Base-by-base conservation (phyloP, 2,113 vertebrate genomes). In the Calypte anna region DNA sequence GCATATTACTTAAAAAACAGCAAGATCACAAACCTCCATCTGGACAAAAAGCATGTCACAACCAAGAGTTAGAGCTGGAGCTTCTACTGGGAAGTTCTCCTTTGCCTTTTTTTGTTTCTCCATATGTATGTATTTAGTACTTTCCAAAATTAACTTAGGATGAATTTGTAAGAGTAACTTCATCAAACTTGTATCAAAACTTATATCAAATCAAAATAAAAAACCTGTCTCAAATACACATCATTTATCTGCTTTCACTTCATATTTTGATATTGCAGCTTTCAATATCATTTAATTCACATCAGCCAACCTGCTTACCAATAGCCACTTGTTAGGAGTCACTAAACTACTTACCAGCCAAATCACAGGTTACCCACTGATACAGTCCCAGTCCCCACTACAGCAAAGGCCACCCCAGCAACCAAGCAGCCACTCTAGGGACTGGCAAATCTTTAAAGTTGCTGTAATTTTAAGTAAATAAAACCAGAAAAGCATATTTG, bases 51-150 rank as follows among this genome's bases (percentile, higher is more conserved):
- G 12, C 22, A 87, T 10, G 33, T 48, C 46, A 51, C 36, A 90
- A 92, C 57, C 81, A 83, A 80, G 82, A 79, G 6, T 17, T 91
- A 92, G 69, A 92, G 83, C 91, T 94, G 73, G 80, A 93, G 50
- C 44, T 81, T 61, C 59, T 38, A 27, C 25, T 62, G 24, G 10
- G 46, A 62, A 79, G 70, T n/a, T 84, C 62, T 86, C 36, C 24
- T 59, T 61, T 7, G 5, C 50, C 59, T 72, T 53, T 86, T 48
- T 67, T 10, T 63, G 5, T 10, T 63, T 43, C 55, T 59, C 30
- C 19, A 22, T 31, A 21, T 28, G 8, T 24, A 50, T 23, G 57
- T 28, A 76, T 38, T 64, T 36, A 76, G 46, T 21, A 66, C 54
- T 87, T 91, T 43, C n/a, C 74, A 87, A 93, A 81, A 82, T 73